phyloP scores from a whole-genome alignment of 1,140 invertebrate species.

The Pissodes strobi region DNA sequence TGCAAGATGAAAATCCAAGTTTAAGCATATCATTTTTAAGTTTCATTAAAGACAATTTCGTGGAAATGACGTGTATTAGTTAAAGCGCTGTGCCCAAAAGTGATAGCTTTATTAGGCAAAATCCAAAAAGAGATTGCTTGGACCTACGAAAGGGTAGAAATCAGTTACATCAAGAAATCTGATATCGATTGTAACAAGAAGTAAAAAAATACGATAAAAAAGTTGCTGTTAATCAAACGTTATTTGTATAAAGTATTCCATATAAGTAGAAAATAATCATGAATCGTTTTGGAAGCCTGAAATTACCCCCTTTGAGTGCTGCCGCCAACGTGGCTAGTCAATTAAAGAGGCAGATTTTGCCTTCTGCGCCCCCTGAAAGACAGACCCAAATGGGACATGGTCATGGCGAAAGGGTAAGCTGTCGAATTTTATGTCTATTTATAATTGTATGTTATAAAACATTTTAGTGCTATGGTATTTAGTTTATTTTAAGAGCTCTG shows the following conservation, averaged over 20 bases:
- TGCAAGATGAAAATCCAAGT: conserved; percentile 15
- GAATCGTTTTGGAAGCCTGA: conserved; percentile 65
- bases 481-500: no score
- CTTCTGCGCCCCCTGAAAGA: conserved; percentile 56
- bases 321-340: conserved; percentile 79
- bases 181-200: conserved; percentile 14
- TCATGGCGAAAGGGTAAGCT: conserved; percentile 51
- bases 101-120: not conserved
- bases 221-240: not conserved
- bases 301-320: conserved; percentile 72
- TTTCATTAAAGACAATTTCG: conserved; percentile 5
- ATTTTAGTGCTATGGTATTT: no score
- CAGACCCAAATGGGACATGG: conserved; percentile 40
- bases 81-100: not conserved
- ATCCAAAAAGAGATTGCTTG: conserved; percentile 2
- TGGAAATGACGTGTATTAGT: not conserved
- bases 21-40: conserved; percentile 9
- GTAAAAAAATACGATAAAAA: not conserved
- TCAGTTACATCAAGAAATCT: conserved; percentile 1
- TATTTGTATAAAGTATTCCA: not conserved
- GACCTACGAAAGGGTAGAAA: not conserved
- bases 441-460: not conserved
- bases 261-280: conserved; percentile 51
- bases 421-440: not conserved
- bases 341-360: conserved; percentile 75